Evolutionary conservation across 2,113 vertebrate species (phyloP).

Genomic region (Mugil cephalus): DNA sequence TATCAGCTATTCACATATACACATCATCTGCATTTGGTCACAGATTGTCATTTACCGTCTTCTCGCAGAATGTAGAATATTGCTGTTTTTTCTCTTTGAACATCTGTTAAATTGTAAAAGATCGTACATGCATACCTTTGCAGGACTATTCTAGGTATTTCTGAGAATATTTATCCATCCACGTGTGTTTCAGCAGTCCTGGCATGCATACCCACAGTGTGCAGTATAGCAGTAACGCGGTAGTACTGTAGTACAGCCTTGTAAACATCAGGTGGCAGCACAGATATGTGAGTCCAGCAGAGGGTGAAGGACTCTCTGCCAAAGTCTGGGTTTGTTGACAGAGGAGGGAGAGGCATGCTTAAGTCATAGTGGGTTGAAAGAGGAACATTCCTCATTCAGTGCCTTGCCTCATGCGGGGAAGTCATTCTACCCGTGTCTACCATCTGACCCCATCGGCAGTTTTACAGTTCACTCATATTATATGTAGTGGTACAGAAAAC

Average conservation of each 20-base stretch:
- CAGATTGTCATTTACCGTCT: too few species aligned
- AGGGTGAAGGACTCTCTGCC: not conserved
- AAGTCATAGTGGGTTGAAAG: not conserved
- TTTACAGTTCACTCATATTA: too few species aligned
- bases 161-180: not conserved
- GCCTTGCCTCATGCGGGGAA: too few species aligned
- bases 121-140: not conserved
- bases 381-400: not conserved
- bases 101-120: not conserved
- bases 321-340: not conserved
- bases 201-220: not conserved
- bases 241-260: slow-evolving; percentile 10
- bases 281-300: slow-evolving; percentile 4
- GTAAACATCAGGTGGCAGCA: slow-evolving; percentile 33
- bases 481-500: too few species aligned
- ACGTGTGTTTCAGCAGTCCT: not conserved
- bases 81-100: too few species aligned
- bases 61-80: too few species aligned
- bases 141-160: not conserved
- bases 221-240: too few species aligned
- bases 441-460: too few species aligned
- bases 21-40: too few species aligned
- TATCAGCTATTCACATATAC: too few species aligned
- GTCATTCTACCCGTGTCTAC: not conserved
- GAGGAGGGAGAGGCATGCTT: not conserved